A percentile compares a stretch with the other conserved stretches of the same genome.
phyloP scores from a whole-genome alignment of 2,888 invertebrate species.

The Drosophila lutescens region DNA sequence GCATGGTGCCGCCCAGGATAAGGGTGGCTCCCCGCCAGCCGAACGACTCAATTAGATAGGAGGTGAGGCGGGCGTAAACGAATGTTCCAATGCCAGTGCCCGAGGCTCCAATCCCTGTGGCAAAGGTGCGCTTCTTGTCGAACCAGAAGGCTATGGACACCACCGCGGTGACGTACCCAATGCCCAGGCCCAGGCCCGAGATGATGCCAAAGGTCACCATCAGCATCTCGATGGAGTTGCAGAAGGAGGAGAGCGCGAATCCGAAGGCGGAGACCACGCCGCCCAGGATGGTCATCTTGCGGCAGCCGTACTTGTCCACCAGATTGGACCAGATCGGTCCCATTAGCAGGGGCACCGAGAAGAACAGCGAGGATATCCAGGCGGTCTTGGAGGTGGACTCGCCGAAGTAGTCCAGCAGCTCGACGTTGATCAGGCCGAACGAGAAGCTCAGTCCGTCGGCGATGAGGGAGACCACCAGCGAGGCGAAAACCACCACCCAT shows the following conservation, averaged over 20 bases:
- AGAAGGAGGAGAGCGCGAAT: constrained; percentile 90
- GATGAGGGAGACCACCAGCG: constrained; percentile 93
- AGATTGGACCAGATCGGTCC: constrained; percentile 89
- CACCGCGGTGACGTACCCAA: constrained; percentile 94
- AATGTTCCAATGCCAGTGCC: constrained; percentile 96
- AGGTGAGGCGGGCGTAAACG: constrained; percentile 93
- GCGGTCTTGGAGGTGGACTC: constrained; percentile 94
- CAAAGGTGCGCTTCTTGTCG: constrained; percentile 93
- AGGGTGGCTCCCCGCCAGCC: constrained; percentile 94
- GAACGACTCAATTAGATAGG: constrained; percentile 89
- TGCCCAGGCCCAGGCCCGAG: constrained; percentile 92
- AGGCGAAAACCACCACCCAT: constrained; percentile 90
- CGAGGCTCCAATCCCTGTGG: constrained; percentile 94
- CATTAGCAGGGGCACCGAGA: constrained; percentile 93
- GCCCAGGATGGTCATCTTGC: constrained; percentile 90
- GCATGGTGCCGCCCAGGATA: constrained; percentile 92
- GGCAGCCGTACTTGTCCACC: constrained; percentile 94
- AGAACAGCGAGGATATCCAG: constrained; percentile 95
- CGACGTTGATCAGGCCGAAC: constrained; percentile 94
- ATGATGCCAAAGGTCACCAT: constrained; percentile 94
- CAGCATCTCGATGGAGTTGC: constrained; percentile 90
- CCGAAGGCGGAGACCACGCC: constrained; percentile 90
- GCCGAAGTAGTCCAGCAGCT: constrained; percentile 91
- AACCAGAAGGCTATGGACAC: constrained; percentile 97
- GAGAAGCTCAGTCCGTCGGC: constrained; percentile 97